Conservation (phyloP, 2,113 vertebrate genomes). For the Eidolon helvum region DNA sequence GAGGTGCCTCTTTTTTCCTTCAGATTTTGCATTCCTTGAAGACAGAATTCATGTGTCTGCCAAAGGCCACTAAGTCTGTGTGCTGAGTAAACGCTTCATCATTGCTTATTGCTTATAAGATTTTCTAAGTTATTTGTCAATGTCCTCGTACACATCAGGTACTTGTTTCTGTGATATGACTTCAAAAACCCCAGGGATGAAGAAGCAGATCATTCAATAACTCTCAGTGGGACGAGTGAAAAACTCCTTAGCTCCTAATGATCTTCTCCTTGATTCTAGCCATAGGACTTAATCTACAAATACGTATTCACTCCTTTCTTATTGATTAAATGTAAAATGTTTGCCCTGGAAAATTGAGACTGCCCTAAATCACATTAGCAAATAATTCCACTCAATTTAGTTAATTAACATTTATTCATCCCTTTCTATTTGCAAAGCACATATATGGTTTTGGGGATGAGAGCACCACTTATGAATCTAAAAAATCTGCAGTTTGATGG, state of each 20-base stretch:
- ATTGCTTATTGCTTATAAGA: background rate
- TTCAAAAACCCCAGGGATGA: background rate
- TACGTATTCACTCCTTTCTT: background rate
- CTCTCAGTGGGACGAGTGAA: background rate
- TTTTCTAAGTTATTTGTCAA: constrained; percentile 4
- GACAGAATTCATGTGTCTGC: background rate
- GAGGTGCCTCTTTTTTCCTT: background rate
- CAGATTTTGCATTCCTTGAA: background rate
- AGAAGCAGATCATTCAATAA: background rate
- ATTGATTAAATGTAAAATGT: constrained; percentile 21
- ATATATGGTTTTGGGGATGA: background rate
- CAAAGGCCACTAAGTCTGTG: background rate
- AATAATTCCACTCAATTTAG: background rate
- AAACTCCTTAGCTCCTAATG: background rate
- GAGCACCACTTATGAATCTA: background rate
- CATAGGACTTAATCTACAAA: constrained; percentile 1
- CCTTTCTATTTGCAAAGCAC: background rate
- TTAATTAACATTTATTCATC: background rate
- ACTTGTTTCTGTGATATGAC: constrained; percentile 10
- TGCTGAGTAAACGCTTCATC: background rate
- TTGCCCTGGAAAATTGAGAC: background rate
- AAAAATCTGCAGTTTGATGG: background rate
- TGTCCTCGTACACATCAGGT: background rate
- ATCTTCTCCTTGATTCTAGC: background rate
- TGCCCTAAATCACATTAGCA: background rate